Evolutionary conservation across 2,797 vertebrate genomes (phyloP).

Genomic region (Phaenicophaeus curvirostris): DNA sequence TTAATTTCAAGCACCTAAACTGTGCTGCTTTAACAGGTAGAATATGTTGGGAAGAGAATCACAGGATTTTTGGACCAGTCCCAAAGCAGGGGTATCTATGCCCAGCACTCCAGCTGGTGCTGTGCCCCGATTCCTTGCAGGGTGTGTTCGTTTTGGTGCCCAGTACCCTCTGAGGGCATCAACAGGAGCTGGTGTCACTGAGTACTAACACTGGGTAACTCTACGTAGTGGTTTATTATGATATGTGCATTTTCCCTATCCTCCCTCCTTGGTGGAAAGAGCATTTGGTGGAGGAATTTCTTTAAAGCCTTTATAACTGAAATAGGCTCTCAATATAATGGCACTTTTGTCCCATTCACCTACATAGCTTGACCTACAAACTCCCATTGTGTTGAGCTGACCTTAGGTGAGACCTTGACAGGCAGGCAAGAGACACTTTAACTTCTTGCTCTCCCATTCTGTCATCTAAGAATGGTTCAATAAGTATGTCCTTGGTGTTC

Average conservation of each 20-base stretch:
- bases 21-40: neutral
- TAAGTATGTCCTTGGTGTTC: neutral
- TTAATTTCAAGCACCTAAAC: neutral
- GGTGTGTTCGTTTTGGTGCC: neutral
- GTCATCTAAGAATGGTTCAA: neutral
- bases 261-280: neutral
- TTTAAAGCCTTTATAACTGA: neutral
- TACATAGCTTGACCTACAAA: neutral
- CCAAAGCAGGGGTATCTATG: neutral
- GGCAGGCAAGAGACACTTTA: neutral
- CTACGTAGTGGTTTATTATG: neutral
- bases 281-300: neutral
- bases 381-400: neutral
- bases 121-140: fast-evolving
- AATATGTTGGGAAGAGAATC: neutral
- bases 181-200: neutral
- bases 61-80: neutral
- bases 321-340: neutral
- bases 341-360: neutral
- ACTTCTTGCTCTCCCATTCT: neutral
- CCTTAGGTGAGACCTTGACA: neutral
- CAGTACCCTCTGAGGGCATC: neutral
- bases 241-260: neutral
- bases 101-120: neutral
- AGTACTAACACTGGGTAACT: neutral